phyloP scores from a whole-genome alignment of 2,113 vertebrate genomes.

The Gadus chalcogrammus region DNA sequence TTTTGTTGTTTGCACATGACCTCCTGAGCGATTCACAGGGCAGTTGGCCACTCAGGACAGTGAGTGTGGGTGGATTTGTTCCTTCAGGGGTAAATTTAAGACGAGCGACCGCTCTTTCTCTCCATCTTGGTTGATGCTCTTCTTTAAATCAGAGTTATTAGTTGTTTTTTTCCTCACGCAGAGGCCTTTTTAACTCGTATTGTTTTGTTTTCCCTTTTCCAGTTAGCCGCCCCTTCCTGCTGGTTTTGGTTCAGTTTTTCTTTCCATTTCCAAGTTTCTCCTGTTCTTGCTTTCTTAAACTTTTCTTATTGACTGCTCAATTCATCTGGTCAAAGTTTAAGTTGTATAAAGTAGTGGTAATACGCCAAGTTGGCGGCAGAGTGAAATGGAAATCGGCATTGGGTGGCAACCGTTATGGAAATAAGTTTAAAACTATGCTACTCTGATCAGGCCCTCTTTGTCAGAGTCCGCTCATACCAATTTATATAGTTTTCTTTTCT shows the following conservation, averaged over 20 bases:
- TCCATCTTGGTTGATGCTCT: slow-evolving; percentile 14
- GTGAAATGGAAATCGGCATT: neutral
- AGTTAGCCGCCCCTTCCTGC: neutral
- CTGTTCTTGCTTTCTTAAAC: neutral
- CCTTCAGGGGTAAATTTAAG: slow-evolving; percentile 23
- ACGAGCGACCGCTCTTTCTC: slow-evolving; percentile 13
- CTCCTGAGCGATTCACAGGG: slow-evolving; percentile 56
- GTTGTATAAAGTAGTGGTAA: neutral
- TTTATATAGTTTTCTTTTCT: neutral
- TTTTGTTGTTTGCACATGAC: slow-evolving; percentile 74
- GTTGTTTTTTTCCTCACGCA: neutral
- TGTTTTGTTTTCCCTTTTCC: neutral
- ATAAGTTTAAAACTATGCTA: neutral
- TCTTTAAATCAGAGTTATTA: neutral
- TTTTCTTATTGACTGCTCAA: neutral
- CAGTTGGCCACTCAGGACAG: slow-evolving; percentile 33
- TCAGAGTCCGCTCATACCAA: slow-evolving; percentile 34
- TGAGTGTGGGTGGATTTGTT: slow-evolving; percentile 28
- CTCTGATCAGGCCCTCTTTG: neutral
- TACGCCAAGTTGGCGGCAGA: neutral
- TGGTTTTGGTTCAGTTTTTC: neutral
- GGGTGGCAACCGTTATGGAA: neutral
- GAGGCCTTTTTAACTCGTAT: neutral
- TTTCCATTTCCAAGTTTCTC: neutral
- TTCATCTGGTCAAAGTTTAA: neutral